Evolutionary conservation across 2,113 vertebrate species (phyloP), one percentile per base, ranked within the genome.

Genomic region (Potamarius usumacintae): DNA sequence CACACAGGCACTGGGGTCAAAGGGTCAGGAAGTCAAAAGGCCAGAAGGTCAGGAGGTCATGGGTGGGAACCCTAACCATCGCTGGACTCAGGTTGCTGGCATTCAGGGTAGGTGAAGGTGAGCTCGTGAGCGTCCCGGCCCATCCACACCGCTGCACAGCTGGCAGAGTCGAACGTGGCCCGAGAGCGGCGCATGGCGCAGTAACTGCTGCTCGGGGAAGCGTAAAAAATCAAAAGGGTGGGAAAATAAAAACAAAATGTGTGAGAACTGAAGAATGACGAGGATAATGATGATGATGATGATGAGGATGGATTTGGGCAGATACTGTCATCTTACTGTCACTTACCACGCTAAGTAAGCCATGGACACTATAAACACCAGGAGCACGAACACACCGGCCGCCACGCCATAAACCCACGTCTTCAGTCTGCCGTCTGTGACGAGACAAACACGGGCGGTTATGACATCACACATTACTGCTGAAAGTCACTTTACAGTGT

Each of bases 271-370:
- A 86, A 80, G 86, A n/a, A 87, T 84, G 90, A 82, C 48, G 48
- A 71, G 60, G 88, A 90, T 62, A 8, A 76, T 27, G 82, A 82
- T 50, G 86, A 84, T 17, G 72, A 89, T 50, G 69, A 84, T 20
- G 58, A 65, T 8, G 87, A 77, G 34, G 84, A 84, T 20, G 57
- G 10, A 78, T 15, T 15, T 27, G 53, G 42, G 12, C 12, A 86
- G 85, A 74, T 63, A 90, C 92, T 93, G 92, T 87, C 22, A 48
- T 62, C 30, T 48, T 7, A 60, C 27, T 82, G 30, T 92, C 53
- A 98, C 98, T 99, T 96, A 99, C 98, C 98, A 99, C 93, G 98
- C 98, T 95, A 99, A 96, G 95, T 99, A 99, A 95, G 97, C 97
- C 98, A 99, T 98, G 95, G 98, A 99, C 94, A 98, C 95, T 95